These are phyloP conservation scores for Physella acuta DNA, from an alignment of 1,140 invertebrate species.

Conservation along the genomic window DNA sequence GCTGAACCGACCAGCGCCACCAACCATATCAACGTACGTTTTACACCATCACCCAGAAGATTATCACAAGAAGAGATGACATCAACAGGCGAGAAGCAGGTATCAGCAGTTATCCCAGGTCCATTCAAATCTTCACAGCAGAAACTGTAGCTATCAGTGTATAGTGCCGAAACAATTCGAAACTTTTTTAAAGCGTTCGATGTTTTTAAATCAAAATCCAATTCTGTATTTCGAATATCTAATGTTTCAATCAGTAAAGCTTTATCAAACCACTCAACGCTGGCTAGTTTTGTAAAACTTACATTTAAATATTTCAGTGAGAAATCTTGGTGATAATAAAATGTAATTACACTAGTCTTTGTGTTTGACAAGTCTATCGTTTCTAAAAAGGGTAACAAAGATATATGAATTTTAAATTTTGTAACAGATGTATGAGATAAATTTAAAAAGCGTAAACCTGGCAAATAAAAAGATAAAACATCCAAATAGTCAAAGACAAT, in stretches of 20 bases:
- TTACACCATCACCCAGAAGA: slow-evolving; percentile 25
- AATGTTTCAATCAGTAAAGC: background rate
- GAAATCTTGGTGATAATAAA: no score
- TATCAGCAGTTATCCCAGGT: background rate
- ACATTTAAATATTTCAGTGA: slow-evolving; percentile 17
- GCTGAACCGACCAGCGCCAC: slow-evolving; percentile 26
- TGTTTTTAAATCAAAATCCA: slow-evolving; percentile 15
- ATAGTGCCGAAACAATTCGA: background rate
- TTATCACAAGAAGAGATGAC: slow-evolving; percentile 33
- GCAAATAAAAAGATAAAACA: no score
- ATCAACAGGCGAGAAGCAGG: slow-evolving; percentile 29
- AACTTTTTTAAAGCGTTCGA: slow-evolving; percentile 11
- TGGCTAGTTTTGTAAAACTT: background rate
- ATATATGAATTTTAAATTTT: no score
- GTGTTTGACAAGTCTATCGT: no score
- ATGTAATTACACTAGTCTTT: no score
- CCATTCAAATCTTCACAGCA: slow-evolving; percentile 26
- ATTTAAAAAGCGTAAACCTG: no score
- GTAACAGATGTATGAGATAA: no score
- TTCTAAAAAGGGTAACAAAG: no score
- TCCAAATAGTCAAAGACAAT: no score
- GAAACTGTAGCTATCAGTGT: slow-evolving; percentile 31
- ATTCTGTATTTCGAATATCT: slow-evolving; percentile 17
- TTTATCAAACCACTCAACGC: slow-evolving; percentile 3
- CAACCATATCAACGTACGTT: slow-evolving; percentile 31